Evolutionary conservation across 2,113 vertebrate species (phyloP).

Genomic region (Crotophaga sulcirostris): DNA sequence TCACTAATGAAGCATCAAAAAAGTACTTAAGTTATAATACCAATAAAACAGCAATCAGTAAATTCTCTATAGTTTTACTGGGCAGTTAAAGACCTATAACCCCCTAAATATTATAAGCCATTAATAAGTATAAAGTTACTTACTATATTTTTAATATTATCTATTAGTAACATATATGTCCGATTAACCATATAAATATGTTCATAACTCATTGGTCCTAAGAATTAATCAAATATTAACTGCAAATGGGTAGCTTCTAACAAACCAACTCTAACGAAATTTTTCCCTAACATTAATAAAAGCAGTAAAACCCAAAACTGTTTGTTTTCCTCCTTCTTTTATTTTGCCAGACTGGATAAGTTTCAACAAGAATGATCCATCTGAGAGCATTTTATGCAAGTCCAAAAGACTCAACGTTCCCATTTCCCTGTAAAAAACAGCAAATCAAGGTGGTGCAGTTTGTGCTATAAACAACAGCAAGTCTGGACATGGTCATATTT

Average conservation of each 20-base stretch:
- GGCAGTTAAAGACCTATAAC: conserved; percentile 48
- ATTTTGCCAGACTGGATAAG: background rate
- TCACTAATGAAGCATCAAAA: conserved; percentile 27
- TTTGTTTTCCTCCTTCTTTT: background rate
- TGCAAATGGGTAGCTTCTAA: background rate
- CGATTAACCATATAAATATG: conserved; percentile 29
- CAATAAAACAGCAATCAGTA: conserved; percentile 43
- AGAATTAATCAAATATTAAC: background rate
- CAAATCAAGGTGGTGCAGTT: background rate
- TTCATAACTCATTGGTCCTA: background rate
- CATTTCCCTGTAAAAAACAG: background rate
- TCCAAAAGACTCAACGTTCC: background rate
- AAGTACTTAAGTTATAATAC: background rate
- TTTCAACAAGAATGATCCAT: background rate
- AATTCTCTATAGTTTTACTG: conserved; percentile 51
- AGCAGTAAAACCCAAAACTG: background rate
- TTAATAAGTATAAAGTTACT: conserved; percentile 49
- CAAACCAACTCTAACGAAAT: background rate
- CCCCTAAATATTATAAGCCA: conserved; percentile 19
- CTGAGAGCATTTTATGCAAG: background rate
- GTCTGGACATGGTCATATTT: background rate
- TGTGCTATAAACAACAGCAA: background rate
- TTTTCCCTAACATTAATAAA: background rate
- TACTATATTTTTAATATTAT: conserved; percentile 42
- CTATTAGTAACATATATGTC: background rate